A percentile compares a stretch with the other conserved stretches of the same genome.
Conservation (phyloP, 2,113 vertebrate species). For the Ophthalmolycus amberensis region DNA sequence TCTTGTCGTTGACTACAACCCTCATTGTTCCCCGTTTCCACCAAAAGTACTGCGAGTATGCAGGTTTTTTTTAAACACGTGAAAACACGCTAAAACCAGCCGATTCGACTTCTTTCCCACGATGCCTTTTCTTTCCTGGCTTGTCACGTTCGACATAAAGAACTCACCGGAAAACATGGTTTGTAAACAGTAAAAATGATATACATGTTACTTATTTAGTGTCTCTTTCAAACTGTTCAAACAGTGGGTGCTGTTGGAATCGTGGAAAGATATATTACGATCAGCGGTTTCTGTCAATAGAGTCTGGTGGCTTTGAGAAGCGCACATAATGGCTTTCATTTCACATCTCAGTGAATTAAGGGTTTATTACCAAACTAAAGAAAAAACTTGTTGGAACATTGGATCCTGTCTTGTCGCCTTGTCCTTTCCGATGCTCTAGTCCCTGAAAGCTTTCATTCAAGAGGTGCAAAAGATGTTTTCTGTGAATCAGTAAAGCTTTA, state of each 20-base stretch:
- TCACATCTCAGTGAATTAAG: too few species aligned
- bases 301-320: not conserved
- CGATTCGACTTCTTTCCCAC: not conserved
- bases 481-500: not conserved
- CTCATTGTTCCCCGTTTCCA: too few species aligned
- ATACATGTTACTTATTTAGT: not conserved
- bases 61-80: not conserved
- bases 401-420: not conserved
- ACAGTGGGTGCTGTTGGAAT: too few species aligned
- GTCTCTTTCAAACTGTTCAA: not conserved
- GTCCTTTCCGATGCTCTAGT: not conserved
- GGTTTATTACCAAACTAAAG: too few species aligned
- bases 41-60: not conserved
- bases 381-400: too few species aligned
- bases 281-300: not conserved
- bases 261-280: not conserved
- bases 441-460: not conserved
- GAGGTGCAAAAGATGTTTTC: not conserved
- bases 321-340: not conserved
- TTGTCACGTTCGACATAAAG: not conserved
- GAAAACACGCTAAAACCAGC: not conserved
- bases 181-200: not conserved
- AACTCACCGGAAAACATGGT: not conserved
- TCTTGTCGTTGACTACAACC: not conserved
- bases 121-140: not conserved